Conservation (phyloP, 2,888 invertebrate genomes). For the Chelonus formosanus region DNA sequence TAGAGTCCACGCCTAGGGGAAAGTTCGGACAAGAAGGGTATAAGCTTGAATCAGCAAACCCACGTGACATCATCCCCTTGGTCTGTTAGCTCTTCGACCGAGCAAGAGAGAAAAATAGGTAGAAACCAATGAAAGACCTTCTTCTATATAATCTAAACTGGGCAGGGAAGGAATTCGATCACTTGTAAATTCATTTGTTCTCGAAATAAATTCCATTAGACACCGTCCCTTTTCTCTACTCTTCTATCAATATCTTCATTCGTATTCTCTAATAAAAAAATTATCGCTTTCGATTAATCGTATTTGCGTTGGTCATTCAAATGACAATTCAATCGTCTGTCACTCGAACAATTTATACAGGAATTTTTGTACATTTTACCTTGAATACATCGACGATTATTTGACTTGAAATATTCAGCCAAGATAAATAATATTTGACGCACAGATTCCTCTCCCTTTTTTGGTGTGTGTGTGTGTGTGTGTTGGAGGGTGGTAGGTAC, state of each 20-base stretch:
- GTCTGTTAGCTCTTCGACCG: background rate
- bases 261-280: slow-evolving; percentile 1
- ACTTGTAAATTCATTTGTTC: slow-evolving; percentile 8
- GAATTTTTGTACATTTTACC: background rate
- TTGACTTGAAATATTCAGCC: slow-evolving; percentile 1
- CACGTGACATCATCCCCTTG: background rate
- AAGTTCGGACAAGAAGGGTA: slow-evolving; percentile 17
- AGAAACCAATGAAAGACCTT: background rate
- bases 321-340: slow-evolving; percentile 12
- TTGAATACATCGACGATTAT: slow-evolving; percentile 24
- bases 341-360: slow-evolving; percentile 1
- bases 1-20: slow-evolving; percentile 11
- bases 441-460: slow-evolving; percentile 18
- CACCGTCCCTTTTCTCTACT: background rate
- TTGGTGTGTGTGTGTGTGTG: background rate
- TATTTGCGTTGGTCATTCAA: slow-evolving; percentile 22
- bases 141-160: background rate
- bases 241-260: background rate
- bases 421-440: slow-evolving; percentile 32
- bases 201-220: slow-evolving; percentile 20
- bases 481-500: background rate
- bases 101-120: too few relatives aligned
- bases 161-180: slow-evolving; percentile 14
- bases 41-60: background rate
- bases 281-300: slow-evolving; percentile 22